Evolutionary conservation across 2,888 invertebrate genomes (phyloP).

Genomic region (Cantharis flavilabris): DNA sequence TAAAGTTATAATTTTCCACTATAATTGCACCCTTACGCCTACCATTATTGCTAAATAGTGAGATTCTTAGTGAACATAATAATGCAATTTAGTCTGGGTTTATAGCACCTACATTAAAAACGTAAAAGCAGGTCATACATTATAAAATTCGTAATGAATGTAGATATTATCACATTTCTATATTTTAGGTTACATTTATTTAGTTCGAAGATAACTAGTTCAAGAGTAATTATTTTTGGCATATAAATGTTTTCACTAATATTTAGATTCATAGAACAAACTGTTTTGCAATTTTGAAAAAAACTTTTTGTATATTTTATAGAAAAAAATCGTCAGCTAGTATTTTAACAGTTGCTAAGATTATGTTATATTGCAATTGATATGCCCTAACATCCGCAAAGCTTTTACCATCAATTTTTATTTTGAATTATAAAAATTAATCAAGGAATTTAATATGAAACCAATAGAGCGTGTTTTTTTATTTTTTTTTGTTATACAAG

Average conservation of each 20-base stretch:
- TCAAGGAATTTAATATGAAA: not conserved
- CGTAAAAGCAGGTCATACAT: not conserved
- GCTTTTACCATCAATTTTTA: not conserved
- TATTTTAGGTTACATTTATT: not conserved
- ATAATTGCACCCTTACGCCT: not conserved
- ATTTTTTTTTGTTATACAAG: not conserved
- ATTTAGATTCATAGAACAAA: not conserved
- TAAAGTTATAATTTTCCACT: not conserved
- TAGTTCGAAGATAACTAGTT: not conserved
- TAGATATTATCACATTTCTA: not conserved
- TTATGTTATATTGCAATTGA: not conserved
- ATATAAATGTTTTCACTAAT: not conserved
- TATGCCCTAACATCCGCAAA: not conserved
- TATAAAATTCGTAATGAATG: not conserved
- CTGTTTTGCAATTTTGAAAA: not conserved
- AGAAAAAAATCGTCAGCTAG: no score
- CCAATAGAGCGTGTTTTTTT: not conserved
- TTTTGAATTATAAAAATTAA: not conserved
- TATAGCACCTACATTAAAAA: not conserved
- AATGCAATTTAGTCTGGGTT: not conserved
- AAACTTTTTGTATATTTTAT: not conserved
- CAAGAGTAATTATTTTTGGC: not conserved
- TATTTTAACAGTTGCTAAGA: not conserved
- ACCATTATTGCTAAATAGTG: not conserved
- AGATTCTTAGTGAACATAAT: not conserved